Conservation (phyloP, 2,888 invertebrate species). For the Yponomeuta sedellus region DNA sequence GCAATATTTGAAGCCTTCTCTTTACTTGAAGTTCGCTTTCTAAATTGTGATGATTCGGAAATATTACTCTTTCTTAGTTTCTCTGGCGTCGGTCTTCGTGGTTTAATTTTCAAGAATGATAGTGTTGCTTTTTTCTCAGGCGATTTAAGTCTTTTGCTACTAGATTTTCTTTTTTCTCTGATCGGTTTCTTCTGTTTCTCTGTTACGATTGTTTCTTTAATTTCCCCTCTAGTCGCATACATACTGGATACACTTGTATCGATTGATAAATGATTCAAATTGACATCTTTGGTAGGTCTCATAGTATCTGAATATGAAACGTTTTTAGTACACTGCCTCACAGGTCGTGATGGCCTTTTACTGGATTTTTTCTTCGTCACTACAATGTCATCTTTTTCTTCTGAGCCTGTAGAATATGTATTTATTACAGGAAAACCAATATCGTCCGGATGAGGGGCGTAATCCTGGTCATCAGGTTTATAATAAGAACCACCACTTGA, state of each 20-base stretch:
- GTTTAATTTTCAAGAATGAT: constrained; percentile 59
- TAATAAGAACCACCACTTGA: constrained; percentile 80
- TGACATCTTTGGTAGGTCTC: constrained; percentile 32
- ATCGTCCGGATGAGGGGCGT: constrained; percentile 43
- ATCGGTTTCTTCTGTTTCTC: constrained; percentile 28
- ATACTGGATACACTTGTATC: constrained; percentile 23
- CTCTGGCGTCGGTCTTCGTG: constrained; percentile 48
- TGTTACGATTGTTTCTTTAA: constrained; percentile 27
- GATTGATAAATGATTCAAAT: not conserved
- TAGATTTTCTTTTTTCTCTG: constrained; percentile 30
- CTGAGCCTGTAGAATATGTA: constrained; percentile 28
- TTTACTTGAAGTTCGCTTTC: constrained; percentile 31
- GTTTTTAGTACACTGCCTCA: constrained; percentile 63
- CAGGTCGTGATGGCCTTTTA: constrained; percentile 40
- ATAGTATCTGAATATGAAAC: constrained; percentile 50
- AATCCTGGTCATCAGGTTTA: constrained; percentile 78
- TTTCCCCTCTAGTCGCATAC: constrained; percentile 29
- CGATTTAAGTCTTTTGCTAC: constrained; percentile 41
- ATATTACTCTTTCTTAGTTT: constrained; percentile 42
- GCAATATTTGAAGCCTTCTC: constrained; percentile 32
- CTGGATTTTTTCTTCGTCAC: not conserved
- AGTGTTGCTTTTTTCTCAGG: constrained; percentile 44
- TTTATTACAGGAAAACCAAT: constrained; percentile 37
- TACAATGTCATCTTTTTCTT: constrained; percentile 21
- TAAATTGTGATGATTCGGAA: constrained; percentile 25